Percentiles rank a stretch among this genome's conserved stretches.
These are phyloP conservation scores for Proteles cristata DNA, from an alignment of 2,113 vertebrate species.

Conservation along the genomic window DNA sequence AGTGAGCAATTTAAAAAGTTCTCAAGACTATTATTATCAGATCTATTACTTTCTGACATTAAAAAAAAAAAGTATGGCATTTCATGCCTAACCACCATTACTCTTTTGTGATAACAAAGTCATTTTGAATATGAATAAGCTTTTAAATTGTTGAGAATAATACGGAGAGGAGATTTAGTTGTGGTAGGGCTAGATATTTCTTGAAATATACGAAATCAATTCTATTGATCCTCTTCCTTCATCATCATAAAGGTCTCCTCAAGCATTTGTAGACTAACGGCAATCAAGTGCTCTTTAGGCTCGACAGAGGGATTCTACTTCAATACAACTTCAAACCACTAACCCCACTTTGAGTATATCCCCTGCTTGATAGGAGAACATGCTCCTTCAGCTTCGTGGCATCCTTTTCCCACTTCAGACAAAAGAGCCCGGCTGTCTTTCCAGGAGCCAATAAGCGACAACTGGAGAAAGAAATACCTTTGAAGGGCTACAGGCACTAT, in stretches of 20 bases:
- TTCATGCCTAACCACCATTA: neutral
- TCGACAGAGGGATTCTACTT: neutral
- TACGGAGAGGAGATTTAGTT: neutral
- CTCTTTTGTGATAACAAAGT: neutral
- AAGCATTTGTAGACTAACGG: neutral
- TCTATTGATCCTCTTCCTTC: neutral
- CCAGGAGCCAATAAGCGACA: neutral
- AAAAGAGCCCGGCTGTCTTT: neutral
- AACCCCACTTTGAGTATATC: neutral
- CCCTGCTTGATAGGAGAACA: neutral
- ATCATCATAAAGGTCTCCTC: neutral
- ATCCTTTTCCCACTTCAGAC: neutral
- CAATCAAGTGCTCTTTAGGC: neutral
- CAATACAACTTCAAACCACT: neutral
- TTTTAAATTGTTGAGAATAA: neutral
- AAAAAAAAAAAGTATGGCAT: neutral
- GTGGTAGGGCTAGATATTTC: neutral
- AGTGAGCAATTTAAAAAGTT: neutral
- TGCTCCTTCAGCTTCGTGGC: neutral
- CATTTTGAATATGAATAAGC: neutral
- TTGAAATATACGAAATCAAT: neutral
- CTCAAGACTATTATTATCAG: neutral
- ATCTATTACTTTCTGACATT: slow-evolving; percentile 1
- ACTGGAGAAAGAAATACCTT: neutral
- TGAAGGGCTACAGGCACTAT: neutral